Evolutionary conservation across 2,113 vertebrate species (phyloP), one percentile per base, ranked within the genome.

Genomic region (Rhea americana): DNA sequence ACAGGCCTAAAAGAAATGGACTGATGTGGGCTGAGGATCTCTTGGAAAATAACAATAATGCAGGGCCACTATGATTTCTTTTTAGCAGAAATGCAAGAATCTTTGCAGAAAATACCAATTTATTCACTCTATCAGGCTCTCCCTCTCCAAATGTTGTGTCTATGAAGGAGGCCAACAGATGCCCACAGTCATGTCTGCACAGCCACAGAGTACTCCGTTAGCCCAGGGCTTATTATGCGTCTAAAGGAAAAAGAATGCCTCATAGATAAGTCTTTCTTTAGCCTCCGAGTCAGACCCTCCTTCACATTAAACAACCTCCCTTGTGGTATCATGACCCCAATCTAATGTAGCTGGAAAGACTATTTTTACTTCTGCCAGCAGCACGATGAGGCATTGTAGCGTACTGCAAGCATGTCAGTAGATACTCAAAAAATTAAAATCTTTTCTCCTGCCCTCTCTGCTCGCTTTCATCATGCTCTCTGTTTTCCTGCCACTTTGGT

Each of bases 301-400:
- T 87, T 50, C 71, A 73, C 43, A 47, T 82, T 86, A 66, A 91
- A 41, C 25, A 93, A 25, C 1, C 5, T 80, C 62, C 59, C 71
- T 66, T 87, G 67, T 89, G 59, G 70, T 79, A 82, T 58, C 37
- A 37, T n/a, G 41, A 86, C 32, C 81, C 43, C 35, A 85, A 7
- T 39, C 37, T 68, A 89, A 50, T 45, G 26, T 65, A 2, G 0
- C 14, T 63, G 25, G 56, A 86, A 95, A 91, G 32, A 51, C 16
- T 82, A 43, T 55, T 94, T 95, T 87, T 84, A 73, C 32, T 70
- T 67, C 61, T 7, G 45, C 66, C 85, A 84, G 70, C 51, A 86
- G 66, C 13, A 4, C 3, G 74, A 59, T 70, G 22, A 93, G 62
- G 66, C 73, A 63, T 61, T 35, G 28, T 17, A 65, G 78, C 1